A percentile compares a stretch with the other conserved stretches of the same genome.
phyloP scores from a whole-genome alignment of 2,797 vertebrate species.

The Cirrhinus molitorella region DNA sequence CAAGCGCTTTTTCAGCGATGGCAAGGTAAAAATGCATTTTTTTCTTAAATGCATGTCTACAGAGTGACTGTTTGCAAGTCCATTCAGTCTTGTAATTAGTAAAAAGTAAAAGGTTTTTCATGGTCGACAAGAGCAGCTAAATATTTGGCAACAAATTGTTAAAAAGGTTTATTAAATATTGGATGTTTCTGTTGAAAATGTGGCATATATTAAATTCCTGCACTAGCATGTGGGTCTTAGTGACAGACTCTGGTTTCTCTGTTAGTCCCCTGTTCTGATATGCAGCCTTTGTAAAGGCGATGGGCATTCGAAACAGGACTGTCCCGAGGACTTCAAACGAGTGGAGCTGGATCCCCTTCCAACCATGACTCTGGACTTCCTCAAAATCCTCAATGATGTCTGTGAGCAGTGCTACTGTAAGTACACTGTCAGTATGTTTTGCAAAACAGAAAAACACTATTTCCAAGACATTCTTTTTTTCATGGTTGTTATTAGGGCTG shows the following conservation, averaged over 20 bases:
- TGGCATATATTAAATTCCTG: neutral
- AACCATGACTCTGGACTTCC: constrained; percentile 84
- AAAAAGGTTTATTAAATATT: neutral
- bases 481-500: no score
- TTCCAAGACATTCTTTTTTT: neutral
- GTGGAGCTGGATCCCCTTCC: constrained; percentile 89
- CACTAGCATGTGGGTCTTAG: neutral
- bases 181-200: neutral
- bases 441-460: neutral
- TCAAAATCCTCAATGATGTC: constrained; percentile 84
- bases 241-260: constrained; percentile 50
- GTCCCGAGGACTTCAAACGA: constrained; percentile 96
- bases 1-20: constrained; percentile 87
- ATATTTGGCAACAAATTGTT: neutral
- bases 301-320: constrained; percentile 93
- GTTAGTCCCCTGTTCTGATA: constrained; percentile 88
- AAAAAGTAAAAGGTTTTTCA: neutral
- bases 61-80: neutral
- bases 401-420: constrained; percentile 92
- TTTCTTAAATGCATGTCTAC: neutral
- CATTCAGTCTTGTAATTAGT: neutral
- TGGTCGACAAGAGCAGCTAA: no score
- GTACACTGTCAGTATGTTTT: constrained; percentile 60
- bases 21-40: constrained; percentile 81
- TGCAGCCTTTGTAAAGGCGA: constrained; percentile 94